Base-by-base conservation (phyloP, 2,113 vertebrate species). In the Aleadryas rufinucha region DNA sequence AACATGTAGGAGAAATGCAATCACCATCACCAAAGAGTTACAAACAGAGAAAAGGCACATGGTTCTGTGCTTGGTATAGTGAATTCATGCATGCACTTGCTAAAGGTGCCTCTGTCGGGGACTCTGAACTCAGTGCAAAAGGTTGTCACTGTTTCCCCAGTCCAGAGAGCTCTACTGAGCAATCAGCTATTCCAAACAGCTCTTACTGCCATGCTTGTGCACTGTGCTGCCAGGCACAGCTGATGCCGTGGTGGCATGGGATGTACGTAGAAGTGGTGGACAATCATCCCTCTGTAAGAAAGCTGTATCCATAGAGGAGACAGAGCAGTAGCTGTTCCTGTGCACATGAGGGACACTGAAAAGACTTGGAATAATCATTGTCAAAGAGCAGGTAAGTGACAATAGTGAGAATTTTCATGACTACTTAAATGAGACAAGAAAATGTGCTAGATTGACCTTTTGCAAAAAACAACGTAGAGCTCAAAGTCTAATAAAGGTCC, bases 31-130 rank as follows among this genome's bases (percentile, higher is more conserved):
- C 35, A 11, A 45, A 76, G 21, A 33, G 16, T 39, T 53, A 33
- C 0, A 1, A 82, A 44, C 31, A 41, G 35, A 69, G 21, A 50
- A 87, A 71, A 64, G 9, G 26, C 59, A 65, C 53, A 16, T 0
- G 0, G 5, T 27, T 89, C 47, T 84, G 33, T 0, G 1, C 30
- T 60, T 16, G 1, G 13, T 5, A 19, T 6, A 64, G 79, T 16
- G 50, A 92, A 57, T 4, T 82, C 71, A 45, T 27, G 84, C 63
- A 42, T 31, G 24, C 28, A 5, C 27, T 45, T 60, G 28, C 74
- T 76, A 22, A 52, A 79, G 52, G 35, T 59, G 49, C 16, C 14
- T 72, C 68, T 52, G 56, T 3, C 0, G 0, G 20, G 37, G 10
- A 56, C 16, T 85, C 28, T 23, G 21, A 81, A 47, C 17, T 45